Base-by-base conservation (phyloP, 2,113 vertebrate species). In the Phaethon lepturus region DNA sequence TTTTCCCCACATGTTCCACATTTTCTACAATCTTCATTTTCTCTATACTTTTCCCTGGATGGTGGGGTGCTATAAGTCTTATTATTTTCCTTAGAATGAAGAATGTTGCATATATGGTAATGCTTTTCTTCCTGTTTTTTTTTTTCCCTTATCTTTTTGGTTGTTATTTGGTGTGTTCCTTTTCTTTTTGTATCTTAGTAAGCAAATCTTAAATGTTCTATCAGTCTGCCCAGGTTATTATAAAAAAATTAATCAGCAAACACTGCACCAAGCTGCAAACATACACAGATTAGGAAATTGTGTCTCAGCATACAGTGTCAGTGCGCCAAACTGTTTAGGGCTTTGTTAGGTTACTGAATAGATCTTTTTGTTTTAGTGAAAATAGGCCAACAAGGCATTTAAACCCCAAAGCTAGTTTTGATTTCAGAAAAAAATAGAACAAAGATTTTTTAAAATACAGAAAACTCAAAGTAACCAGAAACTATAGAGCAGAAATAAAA, bases 21-120 rank as follows among this genome's bases (percentile, higher is more conserved):
- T 28, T 94, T 86, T 88, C 38, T 64, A 28, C 10, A 83, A 47
- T 62, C 76, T 90, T 96, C 42, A 83, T 92, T 94, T 95, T 52
- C 52, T 62, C 47, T 86, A 24, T 17, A 38, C 7, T 29, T 87
- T 50, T 47, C 17, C 25, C 33, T 81, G n/a, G 17, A 44, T 49
- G 7, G 8, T 59, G 5, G 13, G 64, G 8, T 68, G 14, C 2
- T 91, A 20, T 77, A 53, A 66, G 66, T 73, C 25, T 53, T 52
- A 15, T 5, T 53, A 56, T 73, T 92, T 76, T 66, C 31, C 58
- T 77, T 60, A 58, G 11, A 52, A 93, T 62, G 47, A n/a, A 56
- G 6, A 60, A 40, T 58, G 2, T 10, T 86, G 88, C 60, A 55
- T 83, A 44, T 33, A 80, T 15, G 17, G 2, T 5, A 66, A 14